Evolutionary conservation across 2,113 vertebrate species (phyloP).

Genomic region (Bagarius yarrelli): DNA sequence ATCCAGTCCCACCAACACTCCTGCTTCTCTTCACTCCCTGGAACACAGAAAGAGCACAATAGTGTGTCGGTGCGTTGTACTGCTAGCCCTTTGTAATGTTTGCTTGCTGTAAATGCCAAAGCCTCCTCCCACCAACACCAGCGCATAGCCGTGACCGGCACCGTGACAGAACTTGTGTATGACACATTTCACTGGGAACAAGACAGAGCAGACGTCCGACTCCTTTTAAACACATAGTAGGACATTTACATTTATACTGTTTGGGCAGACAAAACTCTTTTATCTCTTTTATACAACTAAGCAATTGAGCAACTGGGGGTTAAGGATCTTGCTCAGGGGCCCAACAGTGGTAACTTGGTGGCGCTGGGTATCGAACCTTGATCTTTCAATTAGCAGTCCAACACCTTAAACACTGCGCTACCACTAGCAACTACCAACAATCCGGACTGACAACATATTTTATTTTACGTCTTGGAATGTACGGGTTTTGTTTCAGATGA

Average conservation of each 20-base stretch:
- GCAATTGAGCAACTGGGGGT: too few relatives aligned
- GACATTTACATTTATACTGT: slow-evolving; percentile 1
- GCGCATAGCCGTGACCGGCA: background rate
- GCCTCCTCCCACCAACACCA: background rate
- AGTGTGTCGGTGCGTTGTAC: too few relatives aligned
- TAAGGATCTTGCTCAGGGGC: too few relatives aligned
- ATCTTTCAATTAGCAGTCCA: too few relatives aligned
- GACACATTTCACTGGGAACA: slow-evolving; percentile 27
- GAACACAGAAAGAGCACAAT: slow-evolving; percentile 25
- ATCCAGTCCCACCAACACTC: slow-evolving; percentile 14
- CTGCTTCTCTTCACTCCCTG: slow-evolving; percentile 31
- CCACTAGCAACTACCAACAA: background rate
- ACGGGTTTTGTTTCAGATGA: background rate
- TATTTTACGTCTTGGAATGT: background rate
- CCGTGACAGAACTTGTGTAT: slow-evolving; percentile 13
- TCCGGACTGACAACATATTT: background rate
- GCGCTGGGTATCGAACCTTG: too few relatives aligned
- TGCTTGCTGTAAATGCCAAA: background rate
- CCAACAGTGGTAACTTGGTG: too few relatives aligned
- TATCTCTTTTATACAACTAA: too few relatives aligned
- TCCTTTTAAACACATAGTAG: background rate
- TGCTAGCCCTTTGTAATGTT: background rate
- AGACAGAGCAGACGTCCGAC: background rate
- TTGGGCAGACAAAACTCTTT: background rate
- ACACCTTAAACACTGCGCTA: too few relatives aligned